phyloP scores from a whole-genome alignment of 1,140 invertebrate species.

The Gonatopus flavifemur region DNA sequence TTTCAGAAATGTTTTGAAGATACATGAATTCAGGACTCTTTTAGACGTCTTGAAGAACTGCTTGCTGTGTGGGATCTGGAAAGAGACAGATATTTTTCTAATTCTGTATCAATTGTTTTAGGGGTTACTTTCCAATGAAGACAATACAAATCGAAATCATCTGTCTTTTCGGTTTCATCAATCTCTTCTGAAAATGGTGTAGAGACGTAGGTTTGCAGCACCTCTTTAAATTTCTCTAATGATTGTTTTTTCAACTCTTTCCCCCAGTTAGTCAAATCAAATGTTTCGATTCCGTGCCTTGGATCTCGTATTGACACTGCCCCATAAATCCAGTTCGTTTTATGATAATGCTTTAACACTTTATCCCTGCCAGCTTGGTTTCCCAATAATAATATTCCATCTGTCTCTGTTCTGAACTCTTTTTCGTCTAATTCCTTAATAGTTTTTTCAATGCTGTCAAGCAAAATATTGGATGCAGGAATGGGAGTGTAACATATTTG shows the following conservation, averaged over 20 bases:
- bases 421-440: too few species aligned
- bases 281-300: conserved; percentile 44
- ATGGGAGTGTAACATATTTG: too few species aligned
- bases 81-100: neutral
- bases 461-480: too few species aligned
- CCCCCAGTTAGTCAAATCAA: conserved; percentile 44
- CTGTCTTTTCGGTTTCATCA: too few species aligned
- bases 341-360: too few species aligned
- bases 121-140: neutral
- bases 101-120: neutral
- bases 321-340: conserved; percentile 48
- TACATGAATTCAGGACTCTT: too few species aligned
- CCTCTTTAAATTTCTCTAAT: conserved; percentile 33
- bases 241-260: conserved; percentile 39
- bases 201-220: conserved; percentile 27
- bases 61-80: too few species aligned
- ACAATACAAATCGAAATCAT: neutral
- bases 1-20: too few species aligned
- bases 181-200: too few species aligned
- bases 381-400: neutral
- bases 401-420: neutral
- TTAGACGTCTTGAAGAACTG: too few species aligned
- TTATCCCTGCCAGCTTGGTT: conserved; percentile 26
- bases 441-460: too few species aligned
- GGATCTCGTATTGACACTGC: conserved; percentile 44